Base-by-base conservation (phyloP, 2,888 invertebrate species). In the Calliphora vomitoria region DNA sequence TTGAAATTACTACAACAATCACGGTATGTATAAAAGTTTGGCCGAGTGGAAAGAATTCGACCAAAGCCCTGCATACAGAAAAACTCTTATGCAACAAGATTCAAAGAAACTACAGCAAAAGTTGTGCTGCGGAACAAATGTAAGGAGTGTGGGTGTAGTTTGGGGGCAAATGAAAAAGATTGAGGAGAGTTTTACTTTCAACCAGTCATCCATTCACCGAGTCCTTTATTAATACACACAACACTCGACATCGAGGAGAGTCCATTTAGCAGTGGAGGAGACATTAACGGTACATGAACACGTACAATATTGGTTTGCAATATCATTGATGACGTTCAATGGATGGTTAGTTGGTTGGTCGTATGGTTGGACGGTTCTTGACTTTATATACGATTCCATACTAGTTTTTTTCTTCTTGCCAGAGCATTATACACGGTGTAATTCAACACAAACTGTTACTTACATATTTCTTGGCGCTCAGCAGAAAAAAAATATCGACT, bases 271-370 rank as follows among this genome's bases (percentile, higher is more conserved):
- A 55, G 44, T 64, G 64, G 76, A 72, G 69, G 76, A 78, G 69
- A 79, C 87, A 85, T 87, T 87, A 85, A 87, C 85, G 85, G 82
- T 79, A 66, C 78, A 75, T 85, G 85, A 87, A 85, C 87, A 87
- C 85, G 87, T 87, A 85, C 87, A 87, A 85, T 85, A 87, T 87
- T 85, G 87, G 85, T 87, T 87, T 87, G 74, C 85, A 69, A 78
- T 75, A 74, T 72, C 85, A 82, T 79, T 87, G 87, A 85, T 87
- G 87, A 79, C 85, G 74, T 75, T 74, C 78, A 82, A 79, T 87
- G 85, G 82, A 62, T 85, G 85, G 85, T 85, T 87, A 82, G 82
- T 71, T 85, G 78, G 82, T 82, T 78, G 85, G 87, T 87, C 78
- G 55, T 79, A 87, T 72, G 87, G 38, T 82, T 87, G 87, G 68